phyloP scores from a whole-genome alignment of 2,113 vertebrate genomes.

The Poecilia latipinna region DNA sequence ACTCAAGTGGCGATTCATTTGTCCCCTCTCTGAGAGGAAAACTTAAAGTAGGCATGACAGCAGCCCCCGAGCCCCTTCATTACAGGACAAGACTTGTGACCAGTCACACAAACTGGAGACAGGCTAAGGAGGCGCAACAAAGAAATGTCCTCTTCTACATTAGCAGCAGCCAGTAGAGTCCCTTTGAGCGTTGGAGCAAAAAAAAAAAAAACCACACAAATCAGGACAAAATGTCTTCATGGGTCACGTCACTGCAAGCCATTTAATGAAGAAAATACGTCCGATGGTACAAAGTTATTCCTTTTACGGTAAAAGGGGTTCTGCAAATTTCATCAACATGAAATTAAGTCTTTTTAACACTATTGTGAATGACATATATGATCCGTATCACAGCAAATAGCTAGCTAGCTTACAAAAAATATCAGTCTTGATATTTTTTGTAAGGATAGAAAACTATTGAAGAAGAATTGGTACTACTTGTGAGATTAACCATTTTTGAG shows the following conservation, averaged over 20 bases:
- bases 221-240: background rate
- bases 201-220: too few relatives aligned
- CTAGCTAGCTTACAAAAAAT: too few relatives aligned
- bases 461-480: too few relatives aligned
- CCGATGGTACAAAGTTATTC: background rate
- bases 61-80: conserved; percentile 9
- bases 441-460: too few relatives aligned
- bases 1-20: background rate
- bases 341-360: too few relatives aligned
- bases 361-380: too few relatives aligned
- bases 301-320: too few relatives aligned
- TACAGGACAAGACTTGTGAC: background rate
- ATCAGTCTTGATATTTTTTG: too few relatives aligned
- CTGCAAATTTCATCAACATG: too few relatives aligned
- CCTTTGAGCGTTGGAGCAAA: background rate
- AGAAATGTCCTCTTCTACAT: background rate
- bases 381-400: too few relatives aligned
- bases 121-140: background rate
- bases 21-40: background rate
- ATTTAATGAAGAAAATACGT: background rate
- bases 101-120: background rate
- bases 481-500: too few relatives aligned
- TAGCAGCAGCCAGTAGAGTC: background rate
- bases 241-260: background rate
- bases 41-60: conserved; percentile 10